phyloP scores from a whole-genome alignment of 1,140 invertebrate species.

The Rhysida immarginata region DNA sequence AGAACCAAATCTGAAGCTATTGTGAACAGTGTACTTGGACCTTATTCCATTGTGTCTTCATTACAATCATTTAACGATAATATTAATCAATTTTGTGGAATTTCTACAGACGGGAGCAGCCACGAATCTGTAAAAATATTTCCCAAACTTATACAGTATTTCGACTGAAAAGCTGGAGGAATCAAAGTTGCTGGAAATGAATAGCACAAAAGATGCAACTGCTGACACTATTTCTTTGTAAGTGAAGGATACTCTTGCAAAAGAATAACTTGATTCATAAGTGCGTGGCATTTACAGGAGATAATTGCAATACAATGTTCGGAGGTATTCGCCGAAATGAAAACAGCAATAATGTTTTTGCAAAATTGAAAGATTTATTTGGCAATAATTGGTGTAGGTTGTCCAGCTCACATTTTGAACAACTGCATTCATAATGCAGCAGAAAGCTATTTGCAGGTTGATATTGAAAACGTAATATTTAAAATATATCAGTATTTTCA shows the following conservation, averaged over 20 bases:
- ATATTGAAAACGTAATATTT: constrained; percentile 6
- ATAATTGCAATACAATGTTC: constrained; percentile 10
- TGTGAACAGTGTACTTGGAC: constrained; percentile 6
- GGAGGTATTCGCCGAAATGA: constrained; percentile 1
- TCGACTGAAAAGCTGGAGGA: not conserved
- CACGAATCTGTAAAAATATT: constrained; percentile 7
- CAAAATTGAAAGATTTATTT: constrained; percentile 9
- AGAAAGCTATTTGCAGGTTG: constrained; percentile 11
- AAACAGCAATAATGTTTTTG: constrained; percentile 3
- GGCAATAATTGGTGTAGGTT: constrained; percentile 10
- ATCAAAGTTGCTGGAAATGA: not conserved
- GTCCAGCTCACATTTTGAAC: constrained; percentile 10
- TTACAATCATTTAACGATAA: not conserved
- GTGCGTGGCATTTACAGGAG: constrained; percentile 5
- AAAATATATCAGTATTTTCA: constrained; percentile 11
- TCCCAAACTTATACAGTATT: constrained; percentile 7
- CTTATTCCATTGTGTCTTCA: not conserved
- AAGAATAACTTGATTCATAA: not conserved
- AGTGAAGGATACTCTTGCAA: not conserved
- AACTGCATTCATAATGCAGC: constrained; percentile 11
- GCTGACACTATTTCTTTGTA: not conserved
- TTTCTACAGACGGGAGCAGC: not conserved
- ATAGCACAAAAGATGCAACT: not conserved
- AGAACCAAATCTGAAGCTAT: constrained; percentile 9
- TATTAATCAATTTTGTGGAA: constrained; percentile 3